These are phyloP conservation scores for Drosophila yakuba DNA, from an alignment of 1,140 invertebrate genomes.

Conservation along the genomic window DNA sequence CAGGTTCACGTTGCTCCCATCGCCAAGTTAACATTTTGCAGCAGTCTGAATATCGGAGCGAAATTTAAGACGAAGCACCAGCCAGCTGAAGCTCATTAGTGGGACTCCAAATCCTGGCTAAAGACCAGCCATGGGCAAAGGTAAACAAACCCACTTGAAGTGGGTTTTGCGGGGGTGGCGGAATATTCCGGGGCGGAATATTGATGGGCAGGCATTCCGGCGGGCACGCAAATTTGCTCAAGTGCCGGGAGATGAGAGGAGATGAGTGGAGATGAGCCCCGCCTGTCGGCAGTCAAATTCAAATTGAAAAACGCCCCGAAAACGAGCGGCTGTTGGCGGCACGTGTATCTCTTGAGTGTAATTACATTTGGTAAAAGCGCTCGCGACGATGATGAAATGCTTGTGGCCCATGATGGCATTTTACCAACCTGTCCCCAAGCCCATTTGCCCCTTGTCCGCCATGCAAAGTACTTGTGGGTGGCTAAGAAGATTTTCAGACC, in stretches of 20 bases:
- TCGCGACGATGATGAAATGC: constrained; percentile 51
- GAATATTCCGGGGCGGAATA: constrained; percentile 19
- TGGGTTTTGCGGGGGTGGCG: constrained; percentile 8
- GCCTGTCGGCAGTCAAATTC: constrained; percentile 58
- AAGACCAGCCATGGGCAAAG: constrained; percentile 58
- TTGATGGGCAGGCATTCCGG: constrained; percentile 29
- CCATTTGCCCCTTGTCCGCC: not conserved
- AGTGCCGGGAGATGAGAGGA: constrained; percentile 30
- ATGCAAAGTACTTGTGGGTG: constrained; percentile 32
- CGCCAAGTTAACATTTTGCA: constrained; percentile 20
- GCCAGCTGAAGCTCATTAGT: constrained; percentile 60
- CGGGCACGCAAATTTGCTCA: constrained; percentile 44
- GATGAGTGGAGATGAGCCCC: constrained; percentile 25
- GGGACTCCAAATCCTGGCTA: constrained; percentile 49
- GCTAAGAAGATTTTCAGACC: constrained; percentile 52
- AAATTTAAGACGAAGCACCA: constrained; percentile 28
- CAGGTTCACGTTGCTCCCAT: not conserved
- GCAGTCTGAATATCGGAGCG: constrained; percentile 8
- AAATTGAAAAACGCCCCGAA: constrained; percentile 67
- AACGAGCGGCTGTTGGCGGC: constrained; percentile 54
- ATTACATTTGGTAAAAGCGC: constrained; percentile 78
- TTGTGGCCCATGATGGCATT: constrained; percentile 63
- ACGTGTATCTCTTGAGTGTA: constrained; percentile 81
- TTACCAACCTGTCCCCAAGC: constrained; percentile 26
- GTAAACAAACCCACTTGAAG: constrained; percentile 63